A percentile compares a stretch with the other conserved stretches of the same genome.
Evolutionary conservation across 2,888 invertebrate genomes (phyloP).

Genomic region (Neoitamus cyanurus): DNA sequence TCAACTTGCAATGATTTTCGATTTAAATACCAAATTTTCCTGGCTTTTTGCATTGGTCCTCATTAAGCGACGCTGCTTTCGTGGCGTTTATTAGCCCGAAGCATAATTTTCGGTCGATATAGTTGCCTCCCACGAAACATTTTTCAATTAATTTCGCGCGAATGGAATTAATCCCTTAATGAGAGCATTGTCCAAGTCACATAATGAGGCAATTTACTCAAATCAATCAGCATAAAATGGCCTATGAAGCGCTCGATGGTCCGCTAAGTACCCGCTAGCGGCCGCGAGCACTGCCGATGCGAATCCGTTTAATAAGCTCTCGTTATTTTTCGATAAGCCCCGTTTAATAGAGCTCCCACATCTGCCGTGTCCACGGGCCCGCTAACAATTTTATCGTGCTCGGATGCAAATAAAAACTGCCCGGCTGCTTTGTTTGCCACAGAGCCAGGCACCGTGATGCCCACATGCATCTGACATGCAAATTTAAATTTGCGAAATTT

Average conservation of each 20-base stretch:
- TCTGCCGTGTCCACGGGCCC: neutral
- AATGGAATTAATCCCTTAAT: slow-evolving; percentile 3
- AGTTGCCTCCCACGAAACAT: neutral
- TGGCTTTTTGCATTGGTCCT: no score
- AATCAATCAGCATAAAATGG: slow-evolving; percentile 29
- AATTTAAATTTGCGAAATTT: slow-evolving; percentile 8
- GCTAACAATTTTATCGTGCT: slow-evolving; percentile 19
- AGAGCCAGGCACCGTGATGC: neutral
- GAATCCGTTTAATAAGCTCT: slow-evolving; percentile 24
- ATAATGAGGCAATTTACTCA: slow-evolving; percentile 12
- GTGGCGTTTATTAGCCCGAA: neutral
- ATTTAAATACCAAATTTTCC: neutral
- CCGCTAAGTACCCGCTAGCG: neutral
- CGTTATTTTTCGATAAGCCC: slow-evolving; percentile 36
- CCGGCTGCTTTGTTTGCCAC: neutral
- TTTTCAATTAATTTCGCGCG: neutral
- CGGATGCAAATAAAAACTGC: slow-evolving; percentile 22
- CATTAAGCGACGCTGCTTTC: neutral
- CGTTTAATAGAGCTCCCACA: slow-evolving; percentile 12
- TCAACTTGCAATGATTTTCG: neutral
- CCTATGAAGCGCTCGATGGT: neutral
- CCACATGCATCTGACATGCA: slow-evolving; percentile 13
- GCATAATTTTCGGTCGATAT: neutral
- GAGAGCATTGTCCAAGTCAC: slow-evolving; percentile 3
- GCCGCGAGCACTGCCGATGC: neutral